These are phyloP conservation scores for Gonioctena quinquepunctata DNA, from an alignment of 1,140 invertebrate species.

Conservation along the genomic window DNA sequence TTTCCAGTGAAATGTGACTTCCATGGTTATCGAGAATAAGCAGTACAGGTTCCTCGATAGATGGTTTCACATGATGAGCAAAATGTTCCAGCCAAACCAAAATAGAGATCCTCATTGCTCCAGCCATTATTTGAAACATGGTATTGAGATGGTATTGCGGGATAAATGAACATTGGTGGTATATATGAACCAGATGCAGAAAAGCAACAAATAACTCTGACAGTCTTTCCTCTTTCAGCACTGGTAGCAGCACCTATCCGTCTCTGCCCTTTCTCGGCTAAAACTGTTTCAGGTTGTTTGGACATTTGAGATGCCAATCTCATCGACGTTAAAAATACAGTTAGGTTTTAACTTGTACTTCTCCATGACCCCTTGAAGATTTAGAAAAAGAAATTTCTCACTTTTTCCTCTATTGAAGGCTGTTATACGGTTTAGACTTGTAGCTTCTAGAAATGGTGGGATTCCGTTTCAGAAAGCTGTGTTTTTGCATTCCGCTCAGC, in stretches of 20 bases:
- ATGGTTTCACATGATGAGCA: constrained; percentile 30
- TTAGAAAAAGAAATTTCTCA: constrained; percentile 48
- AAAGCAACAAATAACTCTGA: constrained; percentile 25
- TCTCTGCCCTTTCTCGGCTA: constrained; percentile 14
- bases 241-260: constrained; percentile 15
- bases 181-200: constrained; percentile 24
- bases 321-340: constrained; percentile 17
- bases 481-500: too few relatives aligned
- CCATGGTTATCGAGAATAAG: constrained; percentile 46
- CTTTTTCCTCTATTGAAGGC: constrained; percentile 34
- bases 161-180: constrained; percentile 31
- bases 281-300: constrained; percentile 10
- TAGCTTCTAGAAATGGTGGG: too few relatives aligned
- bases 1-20: constrained; percentile 27
- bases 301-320: constrained; percentile 17
- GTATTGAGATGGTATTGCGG: constrained; percentile 39
- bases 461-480: too few relatives aligned
- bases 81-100: constrained; percentile 25
- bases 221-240: constrained; percentile 23
- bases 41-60: constrained; percentile 35
- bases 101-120: constrained; percentile 32
- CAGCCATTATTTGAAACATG: constrained; percentile 48
- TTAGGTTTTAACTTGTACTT: not conserved
- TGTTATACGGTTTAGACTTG: too few relatives aligned
- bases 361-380: constrained; percentile 1